phyloP scores from a whole-genome alignment of 2,888 invertebrate genomes.

The Melanotus villosus region DNA sequence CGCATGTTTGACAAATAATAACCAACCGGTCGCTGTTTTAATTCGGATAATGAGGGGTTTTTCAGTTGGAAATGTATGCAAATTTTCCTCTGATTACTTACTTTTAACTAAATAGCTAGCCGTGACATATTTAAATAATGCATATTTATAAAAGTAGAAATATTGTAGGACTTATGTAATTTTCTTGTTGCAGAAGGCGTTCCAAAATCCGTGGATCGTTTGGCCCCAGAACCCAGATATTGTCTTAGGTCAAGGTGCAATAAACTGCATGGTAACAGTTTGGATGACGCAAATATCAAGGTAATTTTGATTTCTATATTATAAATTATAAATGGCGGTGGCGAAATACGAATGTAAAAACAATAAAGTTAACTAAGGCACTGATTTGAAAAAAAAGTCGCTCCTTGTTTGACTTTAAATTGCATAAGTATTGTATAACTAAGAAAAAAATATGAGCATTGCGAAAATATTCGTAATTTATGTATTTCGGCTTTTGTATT shows the following conservation, averaged over 20 bases:
- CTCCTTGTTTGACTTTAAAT: not conserved
- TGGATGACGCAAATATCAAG: conserved; percentile 45
- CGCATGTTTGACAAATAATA: not conserved
- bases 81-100: conserved; percentile 10
- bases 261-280: conserved; percentile 57
- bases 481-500: not conserved
- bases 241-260: conserved; percentile 62
- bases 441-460: no score
- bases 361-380: not conserved
- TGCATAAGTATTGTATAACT: not conserved
- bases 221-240: conserved; percentile 62
- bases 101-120: conserved; percentile 14
- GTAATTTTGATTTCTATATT: conserved; percentile 48
- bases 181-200: conserved; percentile 55
- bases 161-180: conserved; percentile 16
- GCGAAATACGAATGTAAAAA: not conserved
- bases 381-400: not conserved
- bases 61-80: conserved; percentile 19
- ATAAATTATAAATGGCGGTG: not conserved
- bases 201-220: conserved; percentile 55
- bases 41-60: not conserved
- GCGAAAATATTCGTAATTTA: no score
- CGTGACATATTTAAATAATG: conserved; percentile 18
- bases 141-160: conserved; percentile 16
- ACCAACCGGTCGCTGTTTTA: not conserved